These are phyloP conservation scores for Lacanobia oleracea DNA, from an alignment of 2,888 invertebrate genomes.

Conservation along the genomic window DNA sequence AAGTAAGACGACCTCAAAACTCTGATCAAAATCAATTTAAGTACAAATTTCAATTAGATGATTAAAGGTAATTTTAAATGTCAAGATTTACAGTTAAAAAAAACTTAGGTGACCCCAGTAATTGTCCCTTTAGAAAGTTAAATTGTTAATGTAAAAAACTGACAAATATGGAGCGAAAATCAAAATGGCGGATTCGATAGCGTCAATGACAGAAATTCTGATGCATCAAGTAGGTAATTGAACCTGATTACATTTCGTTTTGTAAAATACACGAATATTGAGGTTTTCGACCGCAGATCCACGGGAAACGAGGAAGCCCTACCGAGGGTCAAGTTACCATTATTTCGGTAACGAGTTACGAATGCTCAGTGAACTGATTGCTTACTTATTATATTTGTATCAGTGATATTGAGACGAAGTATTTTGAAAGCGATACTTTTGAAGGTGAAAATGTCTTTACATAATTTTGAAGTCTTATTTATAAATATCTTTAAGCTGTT, in stretches of 20 bases:
- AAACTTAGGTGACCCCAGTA: too few relatives aligned
- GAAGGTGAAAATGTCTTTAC: too few relatives aligned
- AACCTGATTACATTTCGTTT: conserved; percentile 46
- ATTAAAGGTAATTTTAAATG: too few relatives aligned
- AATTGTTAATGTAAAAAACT: too few relatives aligned
- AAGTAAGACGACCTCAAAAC: too few relatives aligned
- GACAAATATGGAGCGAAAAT: too few relatives aligned
- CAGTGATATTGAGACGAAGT: not conserved
- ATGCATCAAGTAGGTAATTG: conserved; percentile 36
- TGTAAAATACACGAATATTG: conserved; percentile 51
- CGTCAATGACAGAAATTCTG: conserved; percentile 11
- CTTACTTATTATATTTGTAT: conserved; percentile 9
- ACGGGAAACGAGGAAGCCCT: conserved; percentile 63
- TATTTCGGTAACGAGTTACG: conserved; percentile 50
- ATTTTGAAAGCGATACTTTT: not conserved
- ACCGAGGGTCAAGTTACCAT: conserved; percentile 49
- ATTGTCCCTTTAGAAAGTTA: too few relatives aligned
- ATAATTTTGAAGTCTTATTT: not conserved
- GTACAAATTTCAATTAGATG: too few relatives aligned
- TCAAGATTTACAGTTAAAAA: too few relatives aligned
- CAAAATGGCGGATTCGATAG: not conserved
- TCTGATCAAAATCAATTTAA: too few relatives aligned
- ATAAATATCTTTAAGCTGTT: not conserved
- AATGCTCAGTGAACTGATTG: conserved; percentile 39
- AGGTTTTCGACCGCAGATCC: conserved; percentile 56